These are phyloP conservation scores for Onychomys arenicola DNA, from an alignment of 2,797 vertebrate species.

Conservation along the genomic window DNA sequence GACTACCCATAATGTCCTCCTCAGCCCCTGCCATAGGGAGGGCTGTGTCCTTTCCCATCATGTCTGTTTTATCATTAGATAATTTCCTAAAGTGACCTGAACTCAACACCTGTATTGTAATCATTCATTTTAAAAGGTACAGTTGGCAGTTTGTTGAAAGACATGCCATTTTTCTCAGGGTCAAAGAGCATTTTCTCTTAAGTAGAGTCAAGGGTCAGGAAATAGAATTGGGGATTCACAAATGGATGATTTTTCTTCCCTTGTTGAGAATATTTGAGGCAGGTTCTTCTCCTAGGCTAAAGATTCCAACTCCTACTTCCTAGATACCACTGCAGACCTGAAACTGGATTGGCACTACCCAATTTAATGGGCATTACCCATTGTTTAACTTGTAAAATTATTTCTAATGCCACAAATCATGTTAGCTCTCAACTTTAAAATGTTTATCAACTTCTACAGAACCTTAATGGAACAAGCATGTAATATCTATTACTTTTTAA, in stretches of 20 bases:
- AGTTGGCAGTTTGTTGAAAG: slow-evolving; percentile 16
- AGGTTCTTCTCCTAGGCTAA: not conserved
- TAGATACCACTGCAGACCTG: not conserved
- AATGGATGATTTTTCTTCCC: not conserved
- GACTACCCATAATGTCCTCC: not conserved
- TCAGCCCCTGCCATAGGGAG: not conserved
- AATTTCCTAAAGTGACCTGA: slow-evolving; percentile 38
- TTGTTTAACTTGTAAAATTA: slow-evolving; percentile 26
- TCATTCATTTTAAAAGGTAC: slow-evolving; percentile 59
- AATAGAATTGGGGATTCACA: not conserved
- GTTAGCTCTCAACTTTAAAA: slow-evolving; percentile 37
- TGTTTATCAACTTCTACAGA: slow-evolving; percentile 22
- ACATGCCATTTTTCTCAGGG: slow-evolving; percentile 37
- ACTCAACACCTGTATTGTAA: slow-evolving; percentile 31
- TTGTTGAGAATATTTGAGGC: not conserved
- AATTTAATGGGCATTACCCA: not conserved
- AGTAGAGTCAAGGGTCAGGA: not conserved
- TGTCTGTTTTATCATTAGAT: slow-evolving; percentile 29
- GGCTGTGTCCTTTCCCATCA: not conserved
- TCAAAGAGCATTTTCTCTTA: not conserved
- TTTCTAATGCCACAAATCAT: slow-evolving; percentile 19
- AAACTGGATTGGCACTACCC: slow-evolving; percentile 60
- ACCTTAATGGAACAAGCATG: slow-evolving; percentile 13
- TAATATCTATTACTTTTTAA: not conserved
- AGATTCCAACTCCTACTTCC: not conserved